Percentiles rank a stretch among this genome's conserved stretches.
These are phyloP conservation scores for Tribolium madens DNA, from an alignment of 1,140 invertebrate genomes.

Conservation along the genomic window DNA sequence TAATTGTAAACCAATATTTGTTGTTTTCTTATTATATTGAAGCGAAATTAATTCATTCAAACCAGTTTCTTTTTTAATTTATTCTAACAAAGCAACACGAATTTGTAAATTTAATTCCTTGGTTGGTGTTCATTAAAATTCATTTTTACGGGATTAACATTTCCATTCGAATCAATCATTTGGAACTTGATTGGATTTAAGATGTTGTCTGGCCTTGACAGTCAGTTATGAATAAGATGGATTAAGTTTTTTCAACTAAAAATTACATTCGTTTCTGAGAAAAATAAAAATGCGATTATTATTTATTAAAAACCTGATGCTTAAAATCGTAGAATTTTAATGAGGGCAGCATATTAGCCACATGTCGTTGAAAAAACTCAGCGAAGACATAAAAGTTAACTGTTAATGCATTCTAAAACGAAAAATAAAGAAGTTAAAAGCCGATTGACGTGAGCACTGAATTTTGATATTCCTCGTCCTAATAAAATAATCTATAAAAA, in stretches of 20 bases:
- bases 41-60: too few relatives aligned
- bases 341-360: too few relatives aligned
- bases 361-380: neutral
- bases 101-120: neutral
- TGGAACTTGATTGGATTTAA: neutral
- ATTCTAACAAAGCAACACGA: too few relatives aligned
- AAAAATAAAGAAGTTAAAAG: neutral
- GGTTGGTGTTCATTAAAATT: neutral
- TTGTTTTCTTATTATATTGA: too few relatives aligned
- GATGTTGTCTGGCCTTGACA: neutral
- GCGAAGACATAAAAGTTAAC: neutral
- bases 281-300: too few relatives aligned
- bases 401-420: neutral
- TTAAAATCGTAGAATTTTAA: too few relatives aligned
- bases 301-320: too few relatives aligned
- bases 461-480: neutral
- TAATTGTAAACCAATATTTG: too few relatives aligned
- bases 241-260: too few relatives aligned
- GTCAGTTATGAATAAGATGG: neutral
- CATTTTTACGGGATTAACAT: neutral
- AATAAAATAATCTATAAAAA: neutral
- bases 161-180: neutral
- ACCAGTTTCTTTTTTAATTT: too few relatives aligned
- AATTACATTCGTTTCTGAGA: too few relatives aligned
- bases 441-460: neutral